Evolutionary conservation across 2,888 invertebrate genomes (phyloP).

Genomic region (Agrochola circellaris): DNA sequence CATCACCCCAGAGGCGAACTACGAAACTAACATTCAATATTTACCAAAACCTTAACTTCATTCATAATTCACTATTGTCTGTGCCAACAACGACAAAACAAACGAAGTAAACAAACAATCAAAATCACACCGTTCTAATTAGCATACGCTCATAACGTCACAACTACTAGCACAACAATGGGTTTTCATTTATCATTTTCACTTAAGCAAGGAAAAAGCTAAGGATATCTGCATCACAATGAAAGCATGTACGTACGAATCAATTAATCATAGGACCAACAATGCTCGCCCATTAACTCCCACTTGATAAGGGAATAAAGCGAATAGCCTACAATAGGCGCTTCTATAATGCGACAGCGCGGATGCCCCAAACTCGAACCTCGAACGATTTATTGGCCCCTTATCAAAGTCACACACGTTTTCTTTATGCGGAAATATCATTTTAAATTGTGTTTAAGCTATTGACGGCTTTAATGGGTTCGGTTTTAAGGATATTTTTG

Average conservation of each 20-base stretch:
- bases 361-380: constrained; percentile 78
- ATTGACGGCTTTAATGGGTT: constrained; percentile 60
- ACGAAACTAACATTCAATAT: constrained; percentile 56
- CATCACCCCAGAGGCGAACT: constrained; percentile 45
- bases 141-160: constrained; percentile 72
- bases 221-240: constrained; percentile 89
- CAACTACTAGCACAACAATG: constrained; percentile 72
- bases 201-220: constrained; percentile 84
- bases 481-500: constrained; percentile 44
- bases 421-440: constrained; percentile 73
- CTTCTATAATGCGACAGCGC: constrained; percentile 84
- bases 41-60: constrained; percentile 67
- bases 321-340: constrained; percentile 85
- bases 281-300: constrained; percentile 90
- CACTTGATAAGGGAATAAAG: constrained; percentile 90
- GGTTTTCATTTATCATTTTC: constrained; percentile 81
- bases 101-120: constrained; percentile 63
- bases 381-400: constrained; percentile 83
- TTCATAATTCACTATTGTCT: constrained; percentile 71
- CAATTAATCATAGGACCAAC: constrained; percentile 89
- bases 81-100: constrained; percentile 63
- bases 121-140: constrained; percentile 75
- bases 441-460: constrained; percentile 59
- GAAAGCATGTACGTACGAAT: constrained; percentile 84
- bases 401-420: constrained; percentile 84